These are phyloP conservation scores for Drosophila pectinifera DNA, from an alignment of 1,140 invertebrate species.

Conservation along the genomic window DNA sequence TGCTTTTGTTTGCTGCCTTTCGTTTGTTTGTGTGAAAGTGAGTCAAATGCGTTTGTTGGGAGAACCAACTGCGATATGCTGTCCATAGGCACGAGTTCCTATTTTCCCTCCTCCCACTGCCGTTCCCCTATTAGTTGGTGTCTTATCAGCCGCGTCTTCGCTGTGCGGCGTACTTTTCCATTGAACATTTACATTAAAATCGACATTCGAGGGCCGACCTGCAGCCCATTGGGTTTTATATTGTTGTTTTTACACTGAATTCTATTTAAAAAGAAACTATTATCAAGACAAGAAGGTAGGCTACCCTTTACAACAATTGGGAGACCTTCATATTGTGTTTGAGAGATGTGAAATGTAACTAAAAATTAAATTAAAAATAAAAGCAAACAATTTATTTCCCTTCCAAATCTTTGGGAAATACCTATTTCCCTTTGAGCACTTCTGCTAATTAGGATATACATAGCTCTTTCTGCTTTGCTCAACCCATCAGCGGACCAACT, in stretches of 20 bases:
- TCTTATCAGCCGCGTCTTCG: constrained; percentile 54
- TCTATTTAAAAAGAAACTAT: background rate
- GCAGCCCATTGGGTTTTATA: constrained; percentile 45
- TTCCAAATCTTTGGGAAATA: background rate
- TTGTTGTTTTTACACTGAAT: background rate
- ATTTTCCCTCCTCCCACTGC: background rate
- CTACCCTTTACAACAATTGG: too few relatives aligned
- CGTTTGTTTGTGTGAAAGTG: constrained; percentile 78
- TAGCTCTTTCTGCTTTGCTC: background rate
- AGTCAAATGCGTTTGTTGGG: constrained; percentile 56
- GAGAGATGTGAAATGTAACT: background rate
- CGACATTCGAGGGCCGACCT: constrained; percentile 7
- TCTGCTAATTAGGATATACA: background rate
- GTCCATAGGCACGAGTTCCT: constrained; percentile 28
- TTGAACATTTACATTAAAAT: constrained; percentile 12
- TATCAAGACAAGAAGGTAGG: background rate
- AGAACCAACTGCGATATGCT: constrained; percentile 20
- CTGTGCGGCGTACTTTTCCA: constrained; percentile 60
- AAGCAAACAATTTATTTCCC: background rate
- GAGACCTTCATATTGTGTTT: background rate
- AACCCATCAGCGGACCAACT: constrained; percentile 38
- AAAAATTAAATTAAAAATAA: background rate
- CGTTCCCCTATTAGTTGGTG: constrained; percentile 24
- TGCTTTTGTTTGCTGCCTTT: constrained; percentile 57
- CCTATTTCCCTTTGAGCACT: constrained; percentile 4